Percentiles rank a stretch among this genome's conserved stretches.
Evolutionary conservation across 2,797 vertebrate species (phyloP).

Genomic region (Gila robusta): DNA sequence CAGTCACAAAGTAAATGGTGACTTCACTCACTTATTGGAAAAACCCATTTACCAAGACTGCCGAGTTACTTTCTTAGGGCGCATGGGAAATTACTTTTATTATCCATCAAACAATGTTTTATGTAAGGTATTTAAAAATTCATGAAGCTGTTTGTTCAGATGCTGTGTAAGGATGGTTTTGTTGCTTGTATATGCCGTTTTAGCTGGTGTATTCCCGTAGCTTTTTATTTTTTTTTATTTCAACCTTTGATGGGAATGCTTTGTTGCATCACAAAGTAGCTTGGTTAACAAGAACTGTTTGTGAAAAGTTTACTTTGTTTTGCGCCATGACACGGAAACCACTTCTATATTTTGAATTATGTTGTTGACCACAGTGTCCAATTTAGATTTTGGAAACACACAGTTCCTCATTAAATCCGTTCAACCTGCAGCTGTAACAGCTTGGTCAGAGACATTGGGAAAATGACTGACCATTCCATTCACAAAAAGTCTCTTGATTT

Average conservation of each 20-base stretch:
- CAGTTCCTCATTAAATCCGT: slow-evolving; percentile 17
- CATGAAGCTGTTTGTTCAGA: neutral
- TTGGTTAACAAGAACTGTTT: slow-evolving; percentile 18
- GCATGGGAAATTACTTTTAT: neutral
- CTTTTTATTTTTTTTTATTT: neutral
- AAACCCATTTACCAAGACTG: neutral
- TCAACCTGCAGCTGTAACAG: slow-evolving; percentile 26
- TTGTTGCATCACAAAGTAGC: neutral
- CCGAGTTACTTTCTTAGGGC: neutral
- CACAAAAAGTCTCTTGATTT: slow-evolving; percentile 5
- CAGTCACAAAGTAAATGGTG: neutral
- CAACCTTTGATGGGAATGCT: neutral
- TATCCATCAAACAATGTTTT: slow-evolving; percentile 8
- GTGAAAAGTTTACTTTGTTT: slow-evolving; percentile 11
- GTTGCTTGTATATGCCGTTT: neutral
- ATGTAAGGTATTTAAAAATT: neutral
- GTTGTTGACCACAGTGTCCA: slow-evolving; percentile 42
- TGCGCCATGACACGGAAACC: neutral
- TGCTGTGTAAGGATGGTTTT: neutral
- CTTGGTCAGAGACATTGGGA: neutral
- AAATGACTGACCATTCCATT: slow-evolving; percentile 1
- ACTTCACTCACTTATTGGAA: neutral
- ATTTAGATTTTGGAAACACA: slow-evolving; percentile 44
- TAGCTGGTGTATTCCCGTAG: neutral
- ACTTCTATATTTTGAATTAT: slow-evolving; percentile 44